Evolutionary conservation across 2,113 vertebrate species (phyloP).

Genomic region (Pyrgilauda ruficollis): DNA sequence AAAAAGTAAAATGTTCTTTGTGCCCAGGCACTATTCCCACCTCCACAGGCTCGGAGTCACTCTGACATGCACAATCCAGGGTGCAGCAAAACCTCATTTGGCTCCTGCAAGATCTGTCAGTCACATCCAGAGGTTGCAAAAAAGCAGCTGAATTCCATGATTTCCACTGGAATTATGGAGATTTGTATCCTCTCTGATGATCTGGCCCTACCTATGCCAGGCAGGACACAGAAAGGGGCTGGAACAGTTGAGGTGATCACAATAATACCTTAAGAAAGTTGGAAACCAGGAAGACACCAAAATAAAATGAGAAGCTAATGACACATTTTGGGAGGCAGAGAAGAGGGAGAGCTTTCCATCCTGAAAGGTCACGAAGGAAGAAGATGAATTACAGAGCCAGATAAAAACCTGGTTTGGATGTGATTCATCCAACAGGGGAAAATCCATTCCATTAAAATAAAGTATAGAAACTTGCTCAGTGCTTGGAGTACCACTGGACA

Average conservation of each 20-base stretch:
- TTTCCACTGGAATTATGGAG: background rate
- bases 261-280: background rate
- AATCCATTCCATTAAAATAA: background rate
- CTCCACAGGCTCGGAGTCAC: constrained; percentile 7
- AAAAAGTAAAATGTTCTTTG: background rate
- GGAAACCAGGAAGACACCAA: background rate
- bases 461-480: background rate
- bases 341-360: background rate
- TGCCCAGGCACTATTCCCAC: background rate
- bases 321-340: background rate
- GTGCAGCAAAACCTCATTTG: background rate
- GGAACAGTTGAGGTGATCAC: background rate
- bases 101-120: background rate
- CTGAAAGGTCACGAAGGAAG: background rate
- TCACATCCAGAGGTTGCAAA: background rate
- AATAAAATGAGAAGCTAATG: background rate
- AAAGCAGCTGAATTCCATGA: background rate
- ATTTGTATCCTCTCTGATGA: background rate
- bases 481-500: background rate
- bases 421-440: background rate
- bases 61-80: background rate
- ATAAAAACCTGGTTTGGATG: background rate
- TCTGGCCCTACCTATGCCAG: background rate
- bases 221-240: background rate
- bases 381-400: background rate